Evolutionary conservation across 2,797 vertebrate species (phyloP), one percentile per base, ranked within the genome.

Genomic region (Lepilemur ruficaudatus): DNA sequence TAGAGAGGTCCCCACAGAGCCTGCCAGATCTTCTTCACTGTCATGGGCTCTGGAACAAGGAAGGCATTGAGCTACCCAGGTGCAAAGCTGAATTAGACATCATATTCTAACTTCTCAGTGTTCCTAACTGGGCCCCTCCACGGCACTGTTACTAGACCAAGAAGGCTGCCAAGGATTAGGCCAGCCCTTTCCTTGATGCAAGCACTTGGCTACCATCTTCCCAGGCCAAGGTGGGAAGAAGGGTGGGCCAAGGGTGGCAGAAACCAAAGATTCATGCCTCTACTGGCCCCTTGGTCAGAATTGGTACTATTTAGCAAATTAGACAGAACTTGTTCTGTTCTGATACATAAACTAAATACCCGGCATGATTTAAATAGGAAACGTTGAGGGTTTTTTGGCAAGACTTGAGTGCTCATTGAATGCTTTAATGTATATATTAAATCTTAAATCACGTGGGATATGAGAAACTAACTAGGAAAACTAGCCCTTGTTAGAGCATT

Each of bases 361-460:
- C 59, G 75, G 5, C 13, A n/a, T 50, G 20, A 72, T 95, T 92
- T 85, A 86, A 89, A 65, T 50, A 75, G 59, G 30, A 72, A 93
- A 57, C 87, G 80, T 81, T 81, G 32, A 84, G 70, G 13, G 23
- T 38, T 38, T 22, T 89, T 89, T 90, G 85, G 38, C 50, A 95
- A 82, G 83, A 75, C 46, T n/a, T 43, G 78, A 84, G 10, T 86
- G 17, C 32, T 81, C 61, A 46, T n/a, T 69, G 25, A 95, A 82
- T 86, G 32, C 46, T 82, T 96, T 79, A 28, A 9, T 50, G 4
- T 57, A 5, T 59, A 80, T 43, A 38, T 50, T 79, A 79, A 61
- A 55, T 92, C 73, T 96, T 86, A 69, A 89, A 93, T 89, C 32
- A 43, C 30, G 25, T 55, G 15, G 41, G 15, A 67, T 95, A 57